Evolutionary conservation across 2,888 invertebrate genomes (phyloP).

Genomic region (Trachelus tabidus): DNA sequence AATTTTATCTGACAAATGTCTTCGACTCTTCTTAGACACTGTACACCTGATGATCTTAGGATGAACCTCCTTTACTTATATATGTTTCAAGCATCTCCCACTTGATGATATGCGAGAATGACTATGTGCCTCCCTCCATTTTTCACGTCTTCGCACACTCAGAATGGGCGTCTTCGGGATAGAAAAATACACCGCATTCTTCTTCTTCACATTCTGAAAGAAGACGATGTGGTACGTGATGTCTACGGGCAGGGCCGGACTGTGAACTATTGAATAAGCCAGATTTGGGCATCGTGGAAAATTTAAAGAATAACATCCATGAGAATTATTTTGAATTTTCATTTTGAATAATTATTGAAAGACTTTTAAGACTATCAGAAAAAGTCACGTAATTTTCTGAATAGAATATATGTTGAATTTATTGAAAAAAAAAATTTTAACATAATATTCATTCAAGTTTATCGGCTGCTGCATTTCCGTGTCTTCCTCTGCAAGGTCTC

Average conservation of each 20-base stretch:
- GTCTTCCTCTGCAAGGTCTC: not conserved
- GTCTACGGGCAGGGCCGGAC: not conserved
- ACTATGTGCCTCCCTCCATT: constrained; percentile 11
- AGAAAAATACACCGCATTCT: not conserved
- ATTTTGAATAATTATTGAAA: not conserved
- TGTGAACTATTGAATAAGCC: not conserved
- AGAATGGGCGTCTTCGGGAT: not conserved
- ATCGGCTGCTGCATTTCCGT: not conserved
- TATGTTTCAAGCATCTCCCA: constrained; percentile 31
- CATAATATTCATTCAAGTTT: not conserved
- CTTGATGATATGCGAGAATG: constrained; percentile 17
- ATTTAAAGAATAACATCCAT: not conserved
- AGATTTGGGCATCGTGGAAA: not conserved
- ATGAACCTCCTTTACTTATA: constrained; percentile 31
- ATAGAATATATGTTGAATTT: not conserved
- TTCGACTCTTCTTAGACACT: constrained; percentile 11
- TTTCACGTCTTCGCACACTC: constrained; percentile 14
- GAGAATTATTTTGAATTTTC: not conserved
- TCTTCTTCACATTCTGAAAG: not conserved
- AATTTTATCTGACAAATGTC: not conserved
- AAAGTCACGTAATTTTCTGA: not conserved
- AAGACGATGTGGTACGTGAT: not conserved
- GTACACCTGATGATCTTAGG: constrained; percentile 28
- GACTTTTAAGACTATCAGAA: not conserved
- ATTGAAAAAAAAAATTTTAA: not conserved